Evolutionary conservation across 2,113 vertebrate genomes (phyloP).

Genomic region (Gallinago undulata): DNA sequence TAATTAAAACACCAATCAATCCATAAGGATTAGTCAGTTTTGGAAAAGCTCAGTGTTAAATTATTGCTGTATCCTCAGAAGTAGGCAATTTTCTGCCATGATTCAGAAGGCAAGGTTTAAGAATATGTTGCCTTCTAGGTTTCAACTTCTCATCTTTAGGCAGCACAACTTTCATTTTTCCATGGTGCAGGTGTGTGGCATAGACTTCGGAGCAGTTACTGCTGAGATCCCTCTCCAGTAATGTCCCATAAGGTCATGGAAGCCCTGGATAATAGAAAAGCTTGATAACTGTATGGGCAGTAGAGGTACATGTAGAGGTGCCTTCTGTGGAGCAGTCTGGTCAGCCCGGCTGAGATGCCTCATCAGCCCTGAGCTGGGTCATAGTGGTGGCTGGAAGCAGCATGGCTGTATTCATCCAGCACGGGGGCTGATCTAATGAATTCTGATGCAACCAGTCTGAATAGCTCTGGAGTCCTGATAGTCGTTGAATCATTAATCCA

Average conservation of each 20-base stretch:
- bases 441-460: no score
- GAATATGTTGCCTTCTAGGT: neutral
- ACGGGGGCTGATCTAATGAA: neutral
- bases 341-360: neutral
- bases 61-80: neutral
- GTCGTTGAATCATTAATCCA: neutral
- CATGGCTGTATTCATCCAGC: neutral
- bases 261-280: neutral
- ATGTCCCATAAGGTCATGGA: neutral
- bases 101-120: neutral
- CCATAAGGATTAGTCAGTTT: neutral
- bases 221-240: neutral
- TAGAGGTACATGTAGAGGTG: no score
- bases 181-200: neutral
- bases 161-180: neutral
- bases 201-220: neutral
- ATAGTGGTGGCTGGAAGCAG: rapidly evolving
- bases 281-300: neutral
- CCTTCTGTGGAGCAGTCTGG: neutral
- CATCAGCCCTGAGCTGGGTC: neutral
- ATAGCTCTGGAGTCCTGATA: neutral
- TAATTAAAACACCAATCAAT: neutral
- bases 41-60: neutral
- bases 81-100: neutral
- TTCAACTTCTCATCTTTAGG: neutral